Base-by-base conservation (phyloP, 2,888 invertebrate genomes). In the Rhamnusium bicolor region DNA sequence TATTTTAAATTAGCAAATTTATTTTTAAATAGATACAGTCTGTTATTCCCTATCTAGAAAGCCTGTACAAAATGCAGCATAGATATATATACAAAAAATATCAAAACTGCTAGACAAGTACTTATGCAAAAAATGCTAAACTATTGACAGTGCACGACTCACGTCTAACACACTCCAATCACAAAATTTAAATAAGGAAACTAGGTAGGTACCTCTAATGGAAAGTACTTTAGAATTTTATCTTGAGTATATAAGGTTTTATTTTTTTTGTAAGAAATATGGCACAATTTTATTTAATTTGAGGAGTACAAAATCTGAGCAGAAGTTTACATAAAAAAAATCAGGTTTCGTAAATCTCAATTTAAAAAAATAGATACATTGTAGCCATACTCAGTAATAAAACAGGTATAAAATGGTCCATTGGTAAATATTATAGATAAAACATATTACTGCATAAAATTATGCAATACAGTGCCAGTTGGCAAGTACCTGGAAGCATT, bases 1-100 rank as follows among this genome's bases (percentile, higher is more conserved):
- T 77, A 77, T 76, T 81, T 82, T 79, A 82, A 84, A 83, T 85
- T 86, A 86, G 86, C 86, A 87, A 87, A 87, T 87, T 86, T 87
- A 86, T 86, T 85, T 83, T 84, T 85, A 83, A 85, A 84, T 86
- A 85, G 86, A 86, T 87, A 87, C 87, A 87, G 87, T 87, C 86
- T 86, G 85, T 86, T 84, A 84, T 86, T 84, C 82, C 85, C 85
- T 86, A 85, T 83, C 84, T 85, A 85, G 78, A 84, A 87, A 87
- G 86, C 87, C 86, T 87, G 86, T 87, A 87, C 87, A 87, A 87
- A 86, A 85, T 84, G 82, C 84, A 84, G 85, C 82, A 78, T 82
- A 85, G 80, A 81, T 77, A 77, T 76, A 75, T 73, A 77, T 86
- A 86, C 85, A 83, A 80, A 82, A 83, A 82, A 85, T 84, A 84